phyloP scores from a whole-genome alignment of 1,140 invertebrate species.

The Nephotettix cincticeps region DNA sequence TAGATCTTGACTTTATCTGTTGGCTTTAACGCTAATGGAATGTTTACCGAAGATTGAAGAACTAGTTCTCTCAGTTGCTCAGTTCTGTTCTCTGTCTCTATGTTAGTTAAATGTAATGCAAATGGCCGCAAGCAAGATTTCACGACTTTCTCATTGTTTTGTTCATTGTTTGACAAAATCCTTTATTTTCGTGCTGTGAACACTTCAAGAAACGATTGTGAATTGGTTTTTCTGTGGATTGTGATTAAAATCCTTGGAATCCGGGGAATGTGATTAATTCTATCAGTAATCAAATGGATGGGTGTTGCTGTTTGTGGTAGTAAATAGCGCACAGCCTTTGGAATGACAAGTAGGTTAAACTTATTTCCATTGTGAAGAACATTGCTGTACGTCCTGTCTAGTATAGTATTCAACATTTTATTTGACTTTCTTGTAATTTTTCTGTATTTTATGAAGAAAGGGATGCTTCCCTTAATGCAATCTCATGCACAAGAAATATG shows the following conservation, averaged over 20 bases:
- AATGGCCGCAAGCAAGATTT: conserved; percentile 27
- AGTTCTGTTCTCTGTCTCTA: too few relatives aligned
- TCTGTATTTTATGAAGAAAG: too few relatives aligned
- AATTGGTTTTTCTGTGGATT: background rate
- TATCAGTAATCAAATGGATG: background rate
- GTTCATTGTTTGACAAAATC: conserved; percentile 10
- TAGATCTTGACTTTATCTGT: background rate
- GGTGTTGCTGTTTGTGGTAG: background rate
- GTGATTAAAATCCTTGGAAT: background rate
- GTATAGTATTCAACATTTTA: too few relatives aligned
- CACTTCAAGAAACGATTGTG: background rate
- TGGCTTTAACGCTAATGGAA: background rate
- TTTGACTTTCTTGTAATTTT: too few relatives aligned
- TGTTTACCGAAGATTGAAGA: background rate
- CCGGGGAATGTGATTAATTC: background rate
- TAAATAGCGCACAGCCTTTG: conserved; percentile 17
- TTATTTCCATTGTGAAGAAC: conserved; percentile 19
- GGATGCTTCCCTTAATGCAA: too few relatives aligned
- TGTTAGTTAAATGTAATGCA: conserved; percentile 28
- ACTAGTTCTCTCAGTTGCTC: background rate
- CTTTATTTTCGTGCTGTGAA: background rate
- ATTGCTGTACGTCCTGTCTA: background rate
- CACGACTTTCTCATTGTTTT: conserved; percentile 2
- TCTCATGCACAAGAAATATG: too few relatives aligned
- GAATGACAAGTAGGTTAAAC: conserved; percentile 28